Evolutionary conservation across 2,113 vertebrate species (phyloP).

Genomic region (Thryonomys swinderianus): DNA sequence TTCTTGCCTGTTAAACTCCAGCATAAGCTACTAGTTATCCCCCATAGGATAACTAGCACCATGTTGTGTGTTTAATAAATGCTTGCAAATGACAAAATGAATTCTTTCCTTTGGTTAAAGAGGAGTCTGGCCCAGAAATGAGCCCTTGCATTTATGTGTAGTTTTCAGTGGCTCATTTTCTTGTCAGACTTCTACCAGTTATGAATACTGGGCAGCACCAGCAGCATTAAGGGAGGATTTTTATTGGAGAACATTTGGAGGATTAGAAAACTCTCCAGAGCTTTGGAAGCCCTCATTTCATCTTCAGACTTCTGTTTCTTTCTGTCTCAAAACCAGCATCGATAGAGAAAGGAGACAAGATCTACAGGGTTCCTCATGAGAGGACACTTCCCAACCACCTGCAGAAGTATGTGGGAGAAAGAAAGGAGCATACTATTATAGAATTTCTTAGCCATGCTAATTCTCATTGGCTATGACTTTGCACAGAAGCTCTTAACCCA

Average conservation of each 20-base stretch:
- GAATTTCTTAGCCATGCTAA: slow-evolving; percentile 52
- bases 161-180: slow-evolving; percentile 75
- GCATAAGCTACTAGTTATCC: slow-evolving; percentile 65
- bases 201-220: slow-evolving; percentile 65
- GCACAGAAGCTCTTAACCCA: slow-evolving; percentile 55
- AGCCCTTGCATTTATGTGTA: slow-evolving; percentile 57
- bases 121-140: slow-evolving; percentile 68
- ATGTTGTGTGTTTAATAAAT: slow-evolving; percentile 71
- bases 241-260: slow-evolving; percentile 70
- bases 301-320: slow-evolving; percentile 71
- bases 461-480: slow-evolving; percentile 63
- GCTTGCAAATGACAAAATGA: slow-evolving; percentile 75
- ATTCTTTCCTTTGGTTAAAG: slow-evolving; percentile 72
- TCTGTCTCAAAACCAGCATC: slow-evolving; percentile 77
- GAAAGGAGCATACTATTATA: not conserved
- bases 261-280: slow-evolving; percentile 64
- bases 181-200: slow-evolving; percentile 63
- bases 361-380: slow-evolving; percentile 55
- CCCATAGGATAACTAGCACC: slow-evolving; percentile 58
- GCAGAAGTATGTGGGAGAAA: slow-evolving; percentile 8
- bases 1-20: slow-evolving; percentile 38
- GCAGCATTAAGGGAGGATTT: slow-evolving; percentile 60
- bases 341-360: slow-evolving; percentile 64
- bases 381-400: not conserved
- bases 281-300: slow-evolving; percentile 70